Percentiles rank a stretch among this genome's conserved stretches.
These are phyloP conservation scores for Botia kubotai DNA, from an alignment of 2,797 vertebrate species.

Conservation along the genomic window DNA sequence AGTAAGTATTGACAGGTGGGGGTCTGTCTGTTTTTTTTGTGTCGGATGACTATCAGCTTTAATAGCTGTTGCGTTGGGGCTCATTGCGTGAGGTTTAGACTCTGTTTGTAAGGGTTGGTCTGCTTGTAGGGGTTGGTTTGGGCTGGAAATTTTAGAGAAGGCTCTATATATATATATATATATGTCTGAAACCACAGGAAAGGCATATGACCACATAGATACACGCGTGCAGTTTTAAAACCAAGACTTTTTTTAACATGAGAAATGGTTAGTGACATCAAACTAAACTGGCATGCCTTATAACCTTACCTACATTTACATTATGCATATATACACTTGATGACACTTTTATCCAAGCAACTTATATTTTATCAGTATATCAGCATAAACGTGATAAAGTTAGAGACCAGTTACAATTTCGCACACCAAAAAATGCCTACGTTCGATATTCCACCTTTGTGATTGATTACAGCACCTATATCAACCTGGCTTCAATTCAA, in stretches of 20 bases:
- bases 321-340: too few species aligned
- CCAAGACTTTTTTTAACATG: neutral
- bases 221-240: neutral
- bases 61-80: neutral
- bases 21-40: constrained; percentile 5
- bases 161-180: neutral
- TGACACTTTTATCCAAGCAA: too few species aligned
- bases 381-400: neutral
- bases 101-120: neutral
- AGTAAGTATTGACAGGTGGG: constrained; percentile 14
- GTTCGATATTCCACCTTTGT: neutral
- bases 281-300: neutral
- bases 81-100: neutral
- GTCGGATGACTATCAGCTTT: neutral
- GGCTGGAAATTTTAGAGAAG: neutral
- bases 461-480: neutral
- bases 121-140: neutral
- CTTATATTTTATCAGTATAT: too few species aligned
- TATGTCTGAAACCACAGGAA: neutral
- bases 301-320: neutral
- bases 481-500: neutral
- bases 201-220: neutral
- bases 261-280: neutral
- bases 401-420: neutral
- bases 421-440: neutral